These are phyloP conservation scores for Sciurus niger DNA, from an alignment of 2,113 vertebrate species.

Conservation along the genomic window DNA sequence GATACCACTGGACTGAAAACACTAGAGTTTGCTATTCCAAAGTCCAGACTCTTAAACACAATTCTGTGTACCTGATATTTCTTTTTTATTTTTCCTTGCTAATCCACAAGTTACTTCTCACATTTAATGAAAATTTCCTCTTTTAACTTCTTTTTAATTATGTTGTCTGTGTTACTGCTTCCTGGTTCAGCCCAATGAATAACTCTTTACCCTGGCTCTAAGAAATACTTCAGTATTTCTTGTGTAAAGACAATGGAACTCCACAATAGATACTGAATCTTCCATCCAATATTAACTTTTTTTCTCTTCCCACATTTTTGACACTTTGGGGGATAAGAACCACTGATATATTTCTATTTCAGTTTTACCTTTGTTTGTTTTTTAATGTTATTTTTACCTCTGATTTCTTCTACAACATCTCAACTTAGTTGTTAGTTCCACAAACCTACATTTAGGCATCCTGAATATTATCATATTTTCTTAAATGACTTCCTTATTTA, in stretches of 20 bases:
- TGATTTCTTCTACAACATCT: neutral
- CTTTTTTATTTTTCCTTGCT: neutral
- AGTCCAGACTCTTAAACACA: neutral
- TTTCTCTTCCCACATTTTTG: neutral
- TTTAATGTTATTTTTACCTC: neutral
- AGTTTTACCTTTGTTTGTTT: neutral
- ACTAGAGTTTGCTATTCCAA: neutral
- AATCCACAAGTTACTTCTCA: neutral
- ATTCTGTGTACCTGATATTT: neutral
- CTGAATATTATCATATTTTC: neutral
- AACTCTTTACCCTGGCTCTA: neutral
- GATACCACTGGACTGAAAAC: neutral
- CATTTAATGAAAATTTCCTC: neutral
- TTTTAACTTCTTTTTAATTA: neutral
- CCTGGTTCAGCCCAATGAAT: neutral
- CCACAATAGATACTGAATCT: neutral
- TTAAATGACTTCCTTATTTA: neutral
- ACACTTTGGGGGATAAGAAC: neutral
- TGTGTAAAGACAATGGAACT: neutral
- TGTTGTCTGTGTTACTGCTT: neutral
- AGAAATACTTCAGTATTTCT: neutral
- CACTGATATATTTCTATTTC: neutral
- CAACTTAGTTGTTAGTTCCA: neutral
- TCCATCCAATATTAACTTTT: neutral
- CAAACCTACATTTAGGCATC: neutral